A percentile compares a stretch with the other conserved stretches of the same genome.
phyloP scores from a whole-genome alignment of 2,113 vertebrate species.

The Petrocephalus zakoni region DNA sequence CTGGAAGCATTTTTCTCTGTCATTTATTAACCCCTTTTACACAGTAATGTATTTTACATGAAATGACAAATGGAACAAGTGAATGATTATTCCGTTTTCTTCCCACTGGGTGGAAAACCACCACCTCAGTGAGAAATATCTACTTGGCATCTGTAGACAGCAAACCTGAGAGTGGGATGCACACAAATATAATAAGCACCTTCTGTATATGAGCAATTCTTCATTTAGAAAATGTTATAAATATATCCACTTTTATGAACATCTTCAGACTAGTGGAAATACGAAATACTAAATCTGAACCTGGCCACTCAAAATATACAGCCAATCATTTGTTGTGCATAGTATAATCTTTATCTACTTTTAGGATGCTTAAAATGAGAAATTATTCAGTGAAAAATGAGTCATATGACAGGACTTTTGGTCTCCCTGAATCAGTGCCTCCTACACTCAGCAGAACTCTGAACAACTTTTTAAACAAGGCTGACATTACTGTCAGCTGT shows the following conservation, averaged over 20 bases:
- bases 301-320: background rate
- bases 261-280: background rate
- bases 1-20: background rate
- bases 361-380: constrained; percentile 14
- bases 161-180: background rate
- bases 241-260: background rate
- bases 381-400: constrained; percentile 38
- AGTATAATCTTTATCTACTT: background rate
- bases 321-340: background rate
- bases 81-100: background rate
- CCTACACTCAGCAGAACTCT: constrained; percentile 39
- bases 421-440: constrained; percentile 43
- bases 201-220: background rate
- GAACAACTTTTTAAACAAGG: constrained; percentile 35
- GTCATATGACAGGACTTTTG: constrained; percentile 43
- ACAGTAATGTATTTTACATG: background rate
- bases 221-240: background rate
- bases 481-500: background rate
- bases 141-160: background rate
- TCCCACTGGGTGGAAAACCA: background rate
- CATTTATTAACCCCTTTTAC: background rate
- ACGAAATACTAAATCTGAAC: background rate
- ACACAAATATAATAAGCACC: background rate
- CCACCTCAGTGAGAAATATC: background rate
- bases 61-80: background rate